These are phyloP conservation scores for Apamea anceps DNA, from an alignment of 2,888 invertebrate species.

Conservation along the genomic window DNA sequence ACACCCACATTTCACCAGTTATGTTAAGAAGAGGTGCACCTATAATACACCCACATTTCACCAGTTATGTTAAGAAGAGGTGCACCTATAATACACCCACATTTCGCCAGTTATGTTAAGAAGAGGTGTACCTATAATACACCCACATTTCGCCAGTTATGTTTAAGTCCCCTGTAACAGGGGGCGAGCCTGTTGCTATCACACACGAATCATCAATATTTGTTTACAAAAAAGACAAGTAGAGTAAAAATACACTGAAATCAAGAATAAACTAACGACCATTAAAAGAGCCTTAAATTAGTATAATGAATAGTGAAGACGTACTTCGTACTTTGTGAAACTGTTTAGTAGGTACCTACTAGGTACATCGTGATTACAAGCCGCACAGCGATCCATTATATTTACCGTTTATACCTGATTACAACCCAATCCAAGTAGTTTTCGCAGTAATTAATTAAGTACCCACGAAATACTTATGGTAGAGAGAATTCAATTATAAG, in stretches of 20 bases:
- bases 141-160: too few species aligned
- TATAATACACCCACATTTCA: too few species aligned
- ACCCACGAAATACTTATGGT: not conserved
- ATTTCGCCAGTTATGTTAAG: too few species aligned
- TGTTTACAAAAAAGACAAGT: not conserved
- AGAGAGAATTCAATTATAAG: constrained; percentile 28
- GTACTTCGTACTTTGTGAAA: not conserved
- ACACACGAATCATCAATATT: too few species aligned
- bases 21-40: not conserved
- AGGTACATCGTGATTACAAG: not conserved
- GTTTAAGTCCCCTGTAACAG: too few species aligned
- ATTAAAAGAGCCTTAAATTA: not conserved
- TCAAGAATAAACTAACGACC: not conserved
- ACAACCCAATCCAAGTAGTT: constrained; percentile 2
- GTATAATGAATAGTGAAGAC: not conserved
- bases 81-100: too few species aligned
- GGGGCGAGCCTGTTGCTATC: too few species aligned
- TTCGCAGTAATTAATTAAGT: constrained; percentile 29
- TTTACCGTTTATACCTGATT: not conserved
- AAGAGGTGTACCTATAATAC: too few species aligned
- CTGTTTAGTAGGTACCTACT: not conserved
- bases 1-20: too few species aligned
- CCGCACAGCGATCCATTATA: constrained; percentile 1
- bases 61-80: too few species aligned
- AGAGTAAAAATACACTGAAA: not conserved